Conservation (phyloP, 2,797 vertebrate species). For the Pygocentrus nattereri region DNA sequence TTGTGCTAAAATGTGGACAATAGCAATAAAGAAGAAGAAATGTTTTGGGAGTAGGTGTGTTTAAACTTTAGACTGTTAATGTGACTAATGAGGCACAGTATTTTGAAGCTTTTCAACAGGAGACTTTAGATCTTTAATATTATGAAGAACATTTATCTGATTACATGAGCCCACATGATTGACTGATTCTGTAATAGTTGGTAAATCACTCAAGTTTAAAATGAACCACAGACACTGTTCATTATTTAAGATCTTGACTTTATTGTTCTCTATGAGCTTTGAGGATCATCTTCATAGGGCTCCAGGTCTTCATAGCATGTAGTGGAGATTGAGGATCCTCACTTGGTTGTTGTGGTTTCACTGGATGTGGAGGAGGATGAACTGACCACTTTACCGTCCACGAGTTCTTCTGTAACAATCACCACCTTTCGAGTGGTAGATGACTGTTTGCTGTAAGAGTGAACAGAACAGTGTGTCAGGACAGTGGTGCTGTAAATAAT, state of each 20-base stretch:
- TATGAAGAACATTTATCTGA: too few relatives aligned
- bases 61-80: too few relatives aligned
- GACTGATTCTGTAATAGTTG: too few relatives aligned
- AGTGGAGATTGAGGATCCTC: not conserved
- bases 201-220: not conserved
- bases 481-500: not conserved
- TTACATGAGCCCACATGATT: too few relatives aligned
- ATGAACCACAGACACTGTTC: not conserved
- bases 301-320: not conserved
- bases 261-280: slow-evolving; percentile 6
- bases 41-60: too few relatives aligned
- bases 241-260: slow-evolving; percentile 1
- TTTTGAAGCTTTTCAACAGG: too few relatives aligned
- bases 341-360: not conserved
- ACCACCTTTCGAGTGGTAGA: slow-evolving; percentile 76
- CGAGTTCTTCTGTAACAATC: slow-evolving; percentile 82
- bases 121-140: too few relatives aligned
- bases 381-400: slow-evolving; percentile 81
- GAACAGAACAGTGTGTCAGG: not conserved
- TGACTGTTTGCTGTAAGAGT: slow-evolving; percentile 7
- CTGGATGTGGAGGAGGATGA: slow-evolving; percentile 39
- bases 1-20: too few relatives aligned
- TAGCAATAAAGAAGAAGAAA: too few relatives aligned
- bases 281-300: not conserved
- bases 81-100: too few relatives aligned